Evolutionary conservation across 2,888 invertebrate genomes (phyloP).

Genomic region (Drepanosiphum platanoidis): DNA sequence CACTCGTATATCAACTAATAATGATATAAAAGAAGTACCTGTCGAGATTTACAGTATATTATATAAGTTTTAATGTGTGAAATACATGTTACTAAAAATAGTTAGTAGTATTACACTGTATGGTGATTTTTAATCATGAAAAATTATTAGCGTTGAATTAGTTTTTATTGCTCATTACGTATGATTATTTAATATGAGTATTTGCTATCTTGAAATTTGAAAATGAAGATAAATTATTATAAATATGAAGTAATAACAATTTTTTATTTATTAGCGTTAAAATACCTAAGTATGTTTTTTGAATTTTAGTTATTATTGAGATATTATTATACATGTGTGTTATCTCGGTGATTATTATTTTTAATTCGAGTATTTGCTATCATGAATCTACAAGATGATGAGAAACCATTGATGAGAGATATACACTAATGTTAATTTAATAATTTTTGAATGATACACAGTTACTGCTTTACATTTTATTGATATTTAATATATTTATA

Average conservation of each 20-base stretch:
- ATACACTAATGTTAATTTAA: not conserved
- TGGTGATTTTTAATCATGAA: no score
- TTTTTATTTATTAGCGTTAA: not conserved
- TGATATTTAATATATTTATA: no score
- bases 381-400: slow-evolving; percentile 55
- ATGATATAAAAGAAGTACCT: slow-evolving; percentile 52
- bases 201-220: slow-evolving; percentile 42
- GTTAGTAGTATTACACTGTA: not conserved
- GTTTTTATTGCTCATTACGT: not conserved
- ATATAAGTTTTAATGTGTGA: not conserved
- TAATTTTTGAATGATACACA: not conserved
- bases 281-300: no score
- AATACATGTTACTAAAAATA: not conserved
- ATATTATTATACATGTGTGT: no score
- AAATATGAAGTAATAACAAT: not conserved
- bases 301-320: no score
- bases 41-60: slow-evolving; percentile 46
- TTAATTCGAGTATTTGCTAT: slow-evolving; percentile 57
- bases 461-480: no score
- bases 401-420: slow-evolving; percentile 50
- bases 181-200: slow-evolving; percentile 26
- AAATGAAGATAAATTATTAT: not conserved
- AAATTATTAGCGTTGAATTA: no score
- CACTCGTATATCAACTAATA: slow-evolving; percentile 22
- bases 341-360: slow-evolving; percentile 18